A percentile compares a stretch with the other conserved stretches of the same genome.
phyloP scores from a whole-genome alignment of 2,113 vertebrate genomes.

The Oncorhynchus masou region DNA sequence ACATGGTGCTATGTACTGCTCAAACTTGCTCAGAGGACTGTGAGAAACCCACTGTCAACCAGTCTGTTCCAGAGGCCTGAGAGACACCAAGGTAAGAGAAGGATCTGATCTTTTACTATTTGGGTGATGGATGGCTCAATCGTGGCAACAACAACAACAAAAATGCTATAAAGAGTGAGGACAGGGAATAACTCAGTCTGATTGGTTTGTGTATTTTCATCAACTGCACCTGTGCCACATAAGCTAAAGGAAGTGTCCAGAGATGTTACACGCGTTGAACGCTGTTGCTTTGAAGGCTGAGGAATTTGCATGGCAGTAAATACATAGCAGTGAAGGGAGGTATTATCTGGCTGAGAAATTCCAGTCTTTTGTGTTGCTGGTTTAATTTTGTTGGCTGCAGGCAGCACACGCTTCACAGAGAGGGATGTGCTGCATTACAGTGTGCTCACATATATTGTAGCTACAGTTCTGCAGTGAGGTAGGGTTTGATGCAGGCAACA shows the following conservation, averaged over 20 bases:
- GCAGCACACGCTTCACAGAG: constrained; percentile 18
- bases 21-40: neutral
- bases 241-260: neutral
- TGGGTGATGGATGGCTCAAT: neutral
- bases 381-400: constrained; percentile 29
- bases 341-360: constrained; percentile 13
- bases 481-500: constrained; percentile 26
- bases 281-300: constrained; percentile 16
- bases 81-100: constrained; percentile 55
- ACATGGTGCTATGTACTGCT: constrained; percentile 9
- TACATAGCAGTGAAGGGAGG: neutral
- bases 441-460: constrained; percentile 19
- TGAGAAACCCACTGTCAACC: neutral
- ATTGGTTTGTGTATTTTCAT: neutral
- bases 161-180: neutral
- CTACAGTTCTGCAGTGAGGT: constrained; percentile 14
- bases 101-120: neutral
- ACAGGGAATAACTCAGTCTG: neutral
- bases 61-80: constrained; percentile 1
- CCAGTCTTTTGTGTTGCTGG: constrained; percentile 33
- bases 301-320: constrained; percentile 11
- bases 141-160: neutral
- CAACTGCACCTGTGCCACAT: neutral
- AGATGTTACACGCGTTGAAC: constrained; percentile 1
- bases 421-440: constrained; percentile 20